phyloP scores from a whole-genome alignment of 2,888 invertebrate species.

The Sylvicola cinctus region DNA sequence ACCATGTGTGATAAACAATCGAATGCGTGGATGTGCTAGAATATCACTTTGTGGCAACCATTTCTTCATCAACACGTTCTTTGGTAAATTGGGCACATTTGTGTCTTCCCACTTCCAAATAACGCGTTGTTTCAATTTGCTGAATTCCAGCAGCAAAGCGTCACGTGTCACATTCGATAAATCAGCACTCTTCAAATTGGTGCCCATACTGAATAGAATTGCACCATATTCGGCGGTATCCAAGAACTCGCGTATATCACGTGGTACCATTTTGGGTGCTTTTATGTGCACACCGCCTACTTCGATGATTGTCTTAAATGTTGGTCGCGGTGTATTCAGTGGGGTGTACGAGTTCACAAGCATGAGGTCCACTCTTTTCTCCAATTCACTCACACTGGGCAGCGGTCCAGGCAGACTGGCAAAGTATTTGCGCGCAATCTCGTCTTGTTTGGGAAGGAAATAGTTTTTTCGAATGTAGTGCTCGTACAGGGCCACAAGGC shows the following conservation, averaged over 20 bases:
- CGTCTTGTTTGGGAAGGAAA: conserved; percentile 22
- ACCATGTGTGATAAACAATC: conserved; percentile 27
- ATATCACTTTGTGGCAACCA: conserved; percentile 33
- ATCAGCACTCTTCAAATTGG: conserved; percentile 24
- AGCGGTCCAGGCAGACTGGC: conserved; percentile 15
- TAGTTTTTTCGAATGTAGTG: conserved; percentile 15
- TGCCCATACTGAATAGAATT: conserved; percentile 19
- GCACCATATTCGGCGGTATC: conserved; percentile 24
- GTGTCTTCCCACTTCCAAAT: conserved; percentile 30
- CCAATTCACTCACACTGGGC: conserved; percentile 24
- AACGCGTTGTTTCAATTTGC: conserved; percentile 22
- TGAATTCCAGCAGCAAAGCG: conserved; percentile 24
- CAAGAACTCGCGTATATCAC: conserved; percentile 21
- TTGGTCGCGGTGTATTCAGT: conserved; percentile 25
- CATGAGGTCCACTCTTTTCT: conserved; percentile 26
- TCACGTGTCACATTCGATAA: conserved; percentile 21
- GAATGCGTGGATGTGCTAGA: conserved; percentile 24
- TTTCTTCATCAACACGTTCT: conserved; percentile 26
- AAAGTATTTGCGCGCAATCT: conserved; percentile 17
- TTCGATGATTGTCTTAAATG: conserved; percentile 26
- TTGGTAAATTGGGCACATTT: conserved; percentile 17
- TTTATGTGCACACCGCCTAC: conserved; percentile 34
- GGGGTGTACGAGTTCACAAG: conserved; percentile 29
- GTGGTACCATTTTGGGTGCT: conserved; percentile 13
- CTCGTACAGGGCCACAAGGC: conserved; percentile 20